These are phyloP conservation scores for Carassius auratus DNA, from an alignment of 2,113 vertebrate species.

Conservation along the genomic window DNA sequence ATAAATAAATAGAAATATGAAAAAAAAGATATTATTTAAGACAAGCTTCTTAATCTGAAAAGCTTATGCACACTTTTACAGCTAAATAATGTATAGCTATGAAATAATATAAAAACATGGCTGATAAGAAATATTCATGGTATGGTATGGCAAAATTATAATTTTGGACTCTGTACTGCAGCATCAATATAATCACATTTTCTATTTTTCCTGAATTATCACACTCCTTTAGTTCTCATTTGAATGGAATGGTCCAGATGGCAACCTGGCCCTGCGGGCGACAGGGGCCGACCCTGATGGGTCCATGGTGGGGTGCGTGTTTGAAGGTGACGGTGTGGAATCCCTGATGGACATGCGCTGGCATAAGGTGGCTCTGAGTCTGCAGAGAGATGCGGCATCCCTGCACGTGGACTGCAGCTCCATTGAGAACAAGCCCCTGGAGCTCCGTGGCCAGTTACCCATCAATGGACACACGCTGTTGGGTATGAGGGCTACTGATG, in stretches of 20 bases:
- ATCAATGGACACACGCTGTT: conserved; percentile 82
- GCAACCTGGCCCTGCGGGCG: conserved; percentile 82
- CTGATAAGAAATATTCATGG: no score
- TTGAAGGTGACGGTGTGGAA: conserved; percentile 79
- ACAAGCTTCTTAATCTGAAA: background rate
- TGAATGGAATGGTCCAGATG: conserved; percentile 83
- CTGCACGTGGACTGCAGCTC: conserved; percentile 87
- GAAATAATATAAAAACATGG: background rate
- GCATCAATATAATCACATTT: background rate
- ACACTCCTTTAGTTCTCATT: conserved; percentile 82
- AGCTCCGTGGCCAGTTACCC: conserved; percentile 62
- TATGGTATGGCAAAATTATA: background rate
- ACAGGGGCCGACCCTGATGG: conserved; percentile 53
- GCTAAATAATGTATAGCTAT: background rate
- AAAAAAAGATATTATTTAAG: background rate
- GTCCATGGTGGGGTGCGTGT: conserved; percentile 73
- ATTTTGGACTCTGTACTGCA: background rate
- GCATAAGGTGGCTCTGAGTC: conserved; percentile 89
- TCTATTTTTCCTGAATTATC: background rate
- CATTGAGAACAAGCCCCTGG: conserved; percentile 85
- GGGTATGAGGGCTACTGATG: conserved; percentile 79
- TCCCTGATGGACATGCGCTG: conserved; percentile 86
- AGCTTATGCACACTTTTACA: background rate
- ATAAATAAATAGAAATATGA: background rate
- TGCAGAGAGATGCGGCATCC: conserved; percentile 75